Base-by-base conservation (phyloP, 2,888 invertebrate species). In the Syritta pipiens region DNA sequence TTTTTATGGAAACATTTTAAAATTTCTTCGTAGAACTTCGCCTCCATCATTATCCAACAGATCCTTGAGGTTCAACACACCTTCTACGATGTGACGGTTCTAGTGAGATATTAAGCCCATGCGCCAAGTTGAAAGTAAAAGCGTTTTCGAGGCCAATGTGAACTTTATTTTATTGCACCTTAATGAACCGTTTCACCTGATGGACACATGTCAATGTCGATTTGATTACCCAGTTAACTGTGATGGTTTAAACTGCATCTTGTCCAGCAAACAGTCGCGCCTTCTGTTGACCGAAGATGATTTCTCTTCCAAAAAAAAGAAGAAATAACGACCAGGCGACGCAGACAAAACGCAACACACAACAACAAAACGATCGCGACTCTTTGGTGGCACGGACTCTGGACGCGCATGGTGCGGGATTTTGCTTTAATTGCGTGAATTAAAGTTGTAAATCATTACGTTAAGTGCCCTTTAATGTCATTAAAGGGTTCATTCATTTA, bases 401-500 rank as follows among this genome's bases (percentile, higher is more conserved):
- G 40, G 20, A 22, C 12, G 46, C n/a, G n/a, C 40, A 44, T 48
- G 63, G 35, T 42, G 63, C 17, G 59, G 77, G 82, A 84, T 84
- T 85, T 84, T 84, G 84, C 83, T 85, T 86, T 86, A 86, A 86
- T 86, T 86, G 86, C 85, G 85, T 86, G 86, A 86, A 86, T 86
- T 86, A 85, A 86, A 85, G 86, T 84, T 86, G 86, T 86, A 86
- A 86, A 86, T 86, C 86, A 86, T 86, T 86, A 86, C 84, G 85
- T 84, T 86, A 85, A 86, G 85, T 86, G 86, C 86, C 85, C 86
- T 84, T 86, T 86, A 85, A 85, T 85, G 84, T 84, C 83, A 83
- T 85, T 85, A 86, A 86, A 84, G 59, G 77, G 85, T 84, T 83
- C n/a, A 84, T 83, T 84, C 84, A 85, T 85, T 86, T 85, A 83